phyloP scores from a whole-genome alignment of 2,888 invertebrate species.

The Aricia artaxerxes region DNA sequence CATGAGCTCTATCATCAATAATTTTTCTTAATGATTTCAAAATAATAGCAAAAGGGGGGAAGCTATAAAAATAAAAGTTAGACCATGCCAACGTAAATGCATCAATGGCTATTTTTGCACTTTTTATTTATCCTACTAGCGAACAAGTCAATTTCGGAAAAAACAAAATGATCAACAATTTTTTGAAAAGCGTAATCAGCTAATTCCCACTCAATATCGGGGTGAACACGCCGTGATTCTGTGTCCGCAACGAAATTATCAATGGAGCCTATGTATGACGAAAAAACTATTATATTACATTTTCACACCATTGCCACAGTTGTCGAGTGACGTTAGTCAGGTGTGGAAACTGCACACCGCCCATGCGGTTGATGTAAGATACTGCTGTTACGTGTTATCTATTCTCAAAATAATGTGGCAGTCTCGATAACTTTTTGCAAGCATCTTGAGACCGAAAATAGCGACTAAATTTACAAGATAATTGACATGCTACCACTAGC shows the following conservation, averaged over 20 bases:
- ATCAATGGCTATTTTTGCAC: background rate
- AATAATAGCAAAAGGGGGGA: conserved; percentile 1
- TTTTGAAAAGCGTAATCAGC: background rate
- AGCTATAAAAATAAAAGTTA: background rate
- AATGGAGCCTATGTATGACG: conserved; percentile 11
- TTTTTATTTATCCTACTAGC: conserved; percentile 7
- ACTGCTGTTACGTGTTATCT: conserved; percentile 36
- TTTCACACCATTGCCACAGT: conserved; percentile 15
- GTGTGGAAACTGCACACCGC: conserved; percentile 9
- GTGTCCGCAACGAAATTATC: background rate
- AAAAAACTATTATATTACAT: background rate
- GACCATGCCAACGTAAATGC: conserved; percentile 13
- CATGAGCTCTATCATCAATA: background rate
- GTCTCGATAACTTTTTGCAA: conserved; percentile 19
- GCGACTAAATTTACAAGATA: conserved; percentile 32
- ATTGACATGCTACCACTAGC: too few relatives aligned
- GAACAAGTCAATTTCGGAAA: background rate
- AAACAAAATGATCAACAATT: background rate
- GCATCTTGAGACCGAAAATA: conserved; percentile 30
- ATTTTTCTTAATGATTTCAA: background rate
- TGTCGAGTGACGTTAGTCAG: background rate
- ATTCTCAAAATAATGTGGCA: conserved; percentile 35
- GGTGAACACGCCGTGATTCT: conserved; percentile 13
- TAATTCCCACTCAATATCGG: conserved; percentile 6
- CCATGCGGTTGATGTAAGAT: conserved; percentile 36